Conservation (phyloP, 2,113 vertebrate genomes). For the Camelus bactrianus region DNA sequence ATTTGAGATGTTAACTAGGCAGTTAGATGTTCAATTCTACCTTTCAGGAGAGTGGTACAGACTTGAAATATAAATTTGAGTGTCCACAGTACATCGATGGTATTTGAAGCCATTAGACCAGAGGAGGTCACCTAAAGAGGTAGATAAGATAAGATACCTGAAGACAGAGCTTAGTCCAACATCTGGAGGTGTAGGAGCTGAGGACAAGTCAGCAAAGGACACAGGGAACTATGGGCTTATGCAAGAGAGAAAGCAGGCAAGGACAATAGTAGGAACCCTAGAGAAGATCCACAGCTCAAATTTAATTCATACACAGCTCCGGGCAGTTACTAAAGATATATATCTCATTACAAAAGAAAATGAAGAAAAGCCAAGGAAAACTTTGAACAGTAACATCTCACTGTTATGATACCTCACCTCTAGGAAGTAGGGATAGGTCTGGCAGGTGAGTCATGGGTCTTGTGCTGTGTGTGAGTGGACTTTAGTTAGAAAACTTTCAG, state of each 20-base stretch:
- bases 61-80: background rate
- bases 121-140: background rate
- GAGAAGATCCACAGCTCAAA: background rate
- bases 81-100: background rate
- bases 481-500: background rate
- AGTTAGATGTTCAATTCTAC: background rate
- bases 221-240: background rate
- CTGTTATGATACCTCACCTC: background rate
- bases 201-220: background rate
- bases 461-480: background rate
- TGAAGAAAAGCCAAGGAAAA: background rate
- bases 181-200: background rate
- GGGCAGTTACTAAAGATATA: background rate
- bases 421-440: background rate
- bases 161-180: background rate
- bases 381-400: background rate
- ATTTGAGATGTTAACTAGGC: background rate
- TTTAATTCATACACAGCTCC: background rate
- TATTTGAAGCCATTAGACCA: background rate
- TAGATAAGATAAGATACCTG: background rate
- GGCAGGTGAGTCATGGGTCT: background rate
- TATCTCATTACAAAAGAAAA: background rate
- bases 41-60: background rate
- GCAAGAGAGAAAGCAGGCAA: background rate
- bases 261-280: background rate